These are phyloP conservation scores for Trichopria drosophilae DNA, from an alignment of 2,888 invertebrate species.

Conservation along the genomic window DNA sequence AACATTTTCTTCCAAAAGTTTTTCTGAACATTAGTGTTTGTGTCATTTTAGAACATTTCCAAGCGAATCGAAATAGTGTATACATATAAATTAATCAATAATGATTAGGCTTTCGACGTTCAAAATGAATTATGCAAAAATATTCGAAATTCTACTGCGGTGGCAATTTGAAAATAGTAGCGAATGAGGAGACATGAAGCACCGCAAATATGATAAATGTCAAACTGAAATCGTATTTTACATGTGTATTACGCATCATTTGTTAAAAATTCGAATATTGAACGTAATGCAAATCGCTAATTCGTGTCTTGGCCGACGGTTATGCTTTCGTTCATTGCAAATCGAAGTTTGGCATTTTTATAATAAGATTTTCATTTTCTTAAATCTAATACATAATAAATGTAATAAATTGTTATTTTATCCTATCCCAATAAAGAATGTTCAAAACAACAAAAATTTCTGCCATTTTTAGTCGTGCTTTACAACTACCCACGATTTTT, in stretches of 20 bases:
- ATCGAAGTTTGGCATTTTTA: slow-evolving; percentile 3
- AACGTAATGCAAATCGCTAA: slow-evolving; percentile 1
- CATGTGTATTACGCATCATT: too few species aligned
- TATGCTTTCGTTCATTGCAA: slow-evolving; percentile 12
- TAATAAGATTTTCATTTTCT: slow-evolving; percentile 1
- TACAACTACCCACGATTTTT: too few species aligned
- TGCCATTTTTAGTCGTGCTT: too few species aligned
- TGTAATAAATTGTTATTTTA: not conserved
- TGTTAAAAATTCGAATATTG: too few species aligned
- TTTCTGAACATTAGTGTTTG: slow-evolving; percentile 3
- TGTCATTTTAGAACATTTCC: not conserved
- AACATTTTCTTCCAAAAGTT: slow-evolving; percentile 5
- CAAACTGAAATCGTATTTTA: slow-evolving; percentile 2
- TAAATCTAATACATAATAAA: too few species aligned
- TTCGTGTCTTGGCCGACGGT: slow-evolving; percentile 6
- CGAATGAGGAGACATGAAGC: slow-evolving; percentile 11
- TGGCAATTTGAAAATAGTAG: slow-evolving; percentile 6
- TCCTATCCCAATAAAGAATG: not conserved
- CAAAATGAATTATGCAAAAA: slow-evolving; percentile 10
- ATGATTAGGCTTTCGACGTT: slow-evolving; percentile 9
- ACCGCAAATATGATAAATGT: slow-evolving; percentile 11
- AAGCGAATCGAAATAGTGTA: slow-evolving; percentile 6
- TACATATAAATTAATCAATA: slow-evolving; percentile 8
- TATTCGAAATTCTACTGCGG: slow-evolving; percentile 1
- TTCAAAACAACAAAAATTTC: not conserved